phyloP scores from a whole-genome alignment of 2,797 vertebrate genomes.

The Siniperca obscura region DNA sequence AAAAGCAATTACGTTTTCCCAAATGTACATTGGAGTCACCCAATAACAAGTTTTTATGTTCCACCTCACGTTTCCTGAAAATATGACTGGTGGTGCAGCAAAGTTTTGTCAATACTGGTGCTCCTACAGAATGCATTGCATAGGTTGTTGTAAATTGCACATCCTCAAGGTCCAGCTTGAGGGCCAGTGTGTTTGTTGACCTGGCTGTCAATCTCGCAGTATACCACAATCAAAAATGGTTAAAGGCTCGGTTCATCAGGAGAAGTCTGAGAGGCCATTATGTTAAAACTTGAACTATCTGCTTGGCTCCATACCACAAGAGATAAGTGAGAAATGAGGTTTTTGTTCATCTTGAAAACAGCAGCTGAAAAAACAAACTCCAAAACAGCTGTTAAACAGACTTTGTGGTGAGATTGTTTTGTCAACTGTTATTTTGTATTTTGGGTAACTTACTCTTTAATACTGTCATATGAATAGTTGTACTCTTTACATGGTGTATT shows the following conservation, averaged over 20 bases:
- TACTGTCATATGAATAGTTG: neutral
- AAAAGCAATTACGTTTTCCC: too few species aligned
- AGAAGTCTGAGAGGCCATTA: neutral
- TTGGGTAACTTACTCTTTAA: neutral
- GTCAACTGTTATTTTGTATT: neutral
- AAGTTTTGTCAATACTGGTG: neutral
- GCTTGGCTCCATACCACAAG: neutral
- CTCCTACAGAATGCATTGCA: neutral
- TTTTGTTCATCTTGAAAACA: neutral
- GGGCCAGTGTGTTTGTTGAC: neutral
- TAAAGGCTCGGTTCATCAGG: neutral
- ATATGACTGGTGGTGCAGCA: neutral
- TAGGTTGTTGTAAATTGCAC: neutral
- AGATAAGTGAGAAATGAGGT: neutral
- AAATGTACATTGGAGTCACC: neutral
- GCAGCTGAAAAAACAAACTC: neutral
- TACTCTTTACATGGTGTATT: neutral
- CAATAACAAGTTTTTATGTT: neutral
- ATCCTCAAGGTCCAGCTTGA: neutral
- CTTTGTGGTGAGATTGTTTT: neutral
- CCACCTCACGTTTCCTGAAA: neutral
- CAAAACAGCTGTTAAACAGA: neutral
- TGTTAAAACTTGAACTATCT: neutral
- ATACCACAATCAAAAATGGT: neutral
- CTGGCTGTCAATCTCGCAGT: neutral